Base-by-base conservation (phyloP, 2,113 vertebrate species). In the Hylia prasina region DNA sequence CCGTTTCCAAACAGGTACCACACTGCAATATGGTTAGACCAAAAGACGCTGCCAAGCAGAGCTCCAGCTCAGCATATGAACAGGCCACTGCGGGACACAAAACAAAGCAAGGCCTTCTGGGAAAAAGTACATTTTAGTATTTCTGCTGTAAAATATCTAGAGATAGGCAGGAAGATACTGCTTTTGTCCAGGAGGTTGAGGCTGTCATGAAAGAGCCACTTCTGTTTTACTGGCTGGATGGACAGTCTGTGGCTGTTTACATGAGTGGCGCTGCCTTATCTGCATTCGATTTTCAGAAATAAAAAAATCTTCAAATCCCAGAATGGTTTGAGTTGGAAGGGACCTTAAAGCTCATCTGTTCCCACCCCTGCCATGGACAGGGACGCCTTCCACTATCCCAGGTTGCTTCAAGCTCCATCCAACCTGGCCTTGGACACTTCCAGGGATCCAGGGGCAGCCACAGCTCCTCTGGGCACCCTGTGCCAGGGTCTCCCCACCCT, bases 401-500 rank as follows among this genome's bases (percentile, higher is more conserved):
- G 6, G 13, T 1, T 56, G 8, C 4, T 83, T 31, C 11, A 70
- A 63, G 19, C 9, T 3, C 4, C 0, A 0, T 28, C 42, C 22
- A 33, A 0, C 10, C 19, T 3, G 21, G 10, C 7, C 42, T 50
- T 56, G 56, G 50, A 15, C 27, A 37, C 13, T 24, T 2, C 31
- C 63, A 77, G 13, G 35, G 35, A 13, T 17, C 21, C 68, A 61
- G 63, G 12, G 31, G 8, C 10, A 54, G 10, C 47, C 35, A 5
- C 40, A 69, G 22, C 12, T 76, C 1, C 25, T 61, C 35, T 63
- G 40, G 31, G 19, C 3, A 48, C 1, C 10, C 35, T 70, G 13
- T 28, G 13, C 30, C 40, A 28, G 31, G 15, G 3, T 3, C 35
- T 63, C 2, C 0, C 2, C 21, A 20, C 2, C 18, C 7, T 33